Evolutionary conservation across 2,797 vertebrate genomes (phyloP), one percentile per base, ranked within the genome.

Genomic region (Urophycis tenuis): DNA sequence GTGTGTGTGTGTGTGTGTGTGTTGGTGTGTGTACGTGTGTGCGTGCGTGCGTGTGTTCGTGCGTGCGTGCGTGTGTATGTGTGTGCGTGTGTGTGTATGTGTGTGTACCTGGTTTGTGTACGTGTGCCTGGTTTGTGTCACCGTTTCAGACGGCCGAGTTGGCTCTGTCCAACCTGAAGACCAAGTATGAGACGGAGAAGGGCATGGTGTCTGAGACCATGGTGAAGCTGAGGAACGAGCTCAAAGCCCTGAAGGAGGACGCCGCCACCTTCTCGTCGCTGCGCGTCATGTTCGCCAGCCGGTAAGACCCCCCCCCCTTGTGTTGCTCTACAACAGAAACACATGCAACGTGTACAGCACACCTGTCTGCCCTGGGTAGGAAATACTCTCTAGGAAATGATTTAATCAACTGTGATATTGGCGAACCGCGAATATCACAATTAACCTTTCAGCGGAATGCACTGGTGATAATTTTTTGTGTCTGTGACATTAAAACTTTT

Each of bases 131-230:
- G 14, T 12, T 70, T 29, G 11, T 33, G 72, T 76, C 72, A 4
- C 60, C 74, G 5, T 76, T 69, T 36, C 81, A 96, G 95, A 95
- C 95, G 0, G 95, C 95, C 1, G 95, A 96, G 85, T 85, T 94
- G 82, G 94, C 95, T 49, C 86, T 96, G 84, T 93, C 92, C 78
- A 96, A 95, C 86, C 83, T 96, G 83, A 96, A 96, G 88, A 94
- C 92, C 75, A 95, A 95, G 84, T 96, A 95, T 2, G 95, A 96
- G 86, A 94, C 93, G 0, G 95, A 96, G 91, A 96, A 95, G 89
- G 87, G 91, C 80, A 88, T 95, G 87, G 93, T 95, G 85, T 92
- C 95, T 0, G 95, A 95, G 83, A 95, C 94, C 4, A 95, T 96
- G 95, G 85, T 92, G 89, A 96, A 95, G 82, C 90, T 96, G 77